These are phyloP conservation scores for Melanotus villosus DNA, from an alignment of 2,888 invertebrate species.

Conservation along the genomic window DNA sequence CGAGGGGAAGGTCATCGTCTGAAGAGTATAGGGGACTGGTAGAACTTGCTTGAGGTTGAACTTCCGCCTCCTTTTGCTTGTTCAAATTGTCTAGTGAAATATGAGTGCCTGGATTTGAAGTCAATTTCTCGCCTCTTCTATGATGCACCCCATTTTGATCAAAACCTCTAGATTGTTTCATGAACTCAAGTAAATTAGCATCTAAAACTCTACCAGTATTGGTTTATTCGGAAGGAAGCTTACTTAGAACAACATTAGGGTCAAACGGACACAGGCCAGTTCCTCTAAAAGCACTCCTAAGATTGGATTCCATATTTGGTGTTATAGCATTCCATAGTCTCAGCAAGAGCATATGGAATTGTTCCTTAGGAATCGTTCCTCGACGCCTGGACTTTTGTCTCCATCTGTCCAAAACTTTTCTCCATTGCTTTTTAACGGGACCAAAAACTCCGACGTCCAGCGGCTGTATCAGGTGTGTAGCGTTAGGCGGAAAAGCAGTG, in stretches of 20 bases:
- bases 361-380: conserved; percentile 38
- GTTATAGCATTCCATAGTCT: conserved; percentile 31
- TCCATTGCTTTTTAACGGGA: conserved; percentile 21
- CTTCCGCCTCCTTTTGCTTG: neutral
- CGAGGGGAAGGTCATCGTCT: too few species aligned
- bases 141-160: neutral
- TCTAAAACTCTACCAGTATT: conserved; percentile 20
- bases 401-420: conserved; percentile 29
- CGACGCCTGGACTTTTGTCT: conserved; percentile 32
- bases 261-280: conserved; percentile 40
- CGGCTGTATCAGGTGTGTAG: conserved; percentile 35
- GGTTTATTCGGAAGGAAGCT: conserved; percentile 16
- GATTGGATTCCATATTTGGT: conserved; percentile 22
- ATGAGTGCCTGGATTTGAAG: neutral
- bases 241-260: conserved; percentile 21
- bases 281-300: conserved; percentile 18
- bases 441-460: conserved; percentile 18
- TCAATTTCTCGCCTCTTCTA: conserved; percentile 12
- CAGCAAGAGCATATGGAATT: conserved; percentile 30
- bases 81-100: too few species aligned
- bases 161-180: conserved; percentile 24
- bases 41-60: too few species aligned
- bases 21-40: too few species aligned
- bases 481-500: conserved; percentile 31
- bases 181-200: conserved; percentile 18